These are phyloP conservation scores for Raja brachyura DNA, from an alignment of 2,113 vertebrate genomes.

Conservation along the genomic window DNA sequence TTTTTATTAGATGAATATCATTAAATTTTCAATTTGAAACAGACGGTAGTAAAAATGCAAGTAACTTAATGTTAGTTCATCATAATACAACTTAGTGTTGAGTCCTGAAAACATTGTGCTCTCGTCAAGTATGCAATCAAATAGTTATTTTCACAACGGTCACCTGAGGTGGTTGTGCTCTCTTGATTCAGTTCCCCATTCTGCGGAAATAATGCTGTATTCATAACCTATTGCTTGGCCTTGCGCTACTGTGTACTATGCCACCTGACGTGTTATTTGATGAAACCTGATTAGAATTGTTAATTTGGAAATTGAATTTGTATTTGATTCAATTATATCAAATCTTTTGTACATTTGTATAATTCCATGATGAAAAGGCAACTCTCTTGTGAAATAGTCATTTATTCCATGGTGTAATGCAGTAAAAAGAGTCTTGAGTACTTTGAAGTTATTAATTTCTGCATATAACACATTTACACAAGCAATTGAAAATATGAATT, in stretches of 20 bases:
- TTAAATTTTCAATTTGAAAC: background rate
- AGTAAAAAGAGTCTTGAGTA: background rate
- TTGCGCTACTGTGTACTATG: background rate
- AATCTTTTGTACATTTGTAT: slow-evolving; percentile 4
- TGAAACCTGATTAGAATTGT: background rate
- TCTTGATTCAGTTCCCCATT: background rate
- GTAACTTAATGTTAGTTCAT: background rate
- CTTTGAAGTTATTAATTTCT: slow-evolving; percentile 6
- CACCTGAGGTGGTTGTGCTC: background rate
- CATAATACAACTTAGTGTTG: background rate
- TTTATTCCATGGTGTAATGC: background rate
- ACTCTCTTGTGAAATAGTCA: slow-evolving; percentile 21
- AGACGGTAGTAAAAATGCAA: background rate
- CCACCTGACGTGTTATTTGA: background rate
- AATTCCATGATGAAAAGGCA: background rate
- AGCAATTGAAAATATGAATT: slow-evolving; percentile 12
- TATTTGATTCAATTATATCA: background rate
- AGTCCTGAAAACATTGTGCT: background rate
- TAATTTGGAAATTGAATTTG: slow-evolving; percentile 25
- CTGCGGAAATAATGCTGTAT: background rate
- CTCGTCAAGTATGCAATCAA: background rate
- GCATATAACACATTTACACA: background rate
- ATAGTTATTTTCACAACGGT: background rate
- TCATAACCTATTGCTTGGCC: background rate
- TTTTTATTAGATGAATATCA: background rate